These are phyloP conservation scores for Leuciscus idus DNA, from an alignment of 2,113 vertebrate species.

Conservation along the genomic window DNA sequence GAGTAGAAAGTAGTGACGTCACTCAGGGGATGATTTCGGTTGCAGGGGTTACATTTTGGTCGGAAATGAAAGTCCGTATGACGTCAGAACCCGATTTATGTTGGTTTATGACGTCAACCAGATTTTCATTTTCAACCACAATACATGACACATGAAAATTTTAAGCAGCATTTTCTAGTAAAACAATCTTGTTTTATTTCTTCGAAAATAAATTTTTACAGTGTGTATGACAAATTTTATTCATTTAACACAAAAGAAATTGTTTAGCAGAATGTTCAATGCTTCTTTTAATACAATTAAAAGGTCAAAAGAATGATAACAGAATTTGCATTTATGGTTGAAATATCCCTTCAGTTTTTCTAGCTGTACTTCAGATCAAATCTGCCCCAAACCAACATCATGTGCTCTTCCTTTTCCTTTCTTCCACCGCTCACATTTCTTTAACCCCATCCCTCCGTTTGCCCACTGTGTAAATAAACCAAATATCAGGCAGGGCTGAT, in stretches of 20 bases:
- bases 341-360: not conserved
- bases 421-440: constrained; percentile 12
- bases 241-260: not conserved
- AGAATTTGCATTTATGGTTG: not conserved
- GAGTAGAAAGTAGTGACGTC: too few species aligned
- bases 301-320: not conserved
- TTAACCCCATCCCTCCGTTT: constrained; percentile 38
- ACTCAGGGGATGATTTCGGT: too few species aligned
- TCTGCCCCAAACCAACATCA: constrained; percentile 17
- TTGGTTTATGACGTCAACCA: too few species aligned
- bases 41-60: too few species aligned
- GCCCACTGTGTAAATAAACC: constrained; percentile 57
- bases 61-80: too few species aligned
- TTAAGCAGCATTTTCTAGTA: too few species aligned
- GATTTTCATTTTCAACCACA: too few species aligned
- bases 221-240: not conserved
- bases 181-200: too few species aligned
- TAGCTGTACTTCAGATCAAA: not conserved
- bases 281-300: not conserved
- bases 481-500: constrained; percentile 58
- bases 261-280: not conserved
- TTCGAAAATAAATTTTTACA: too few species aligned
- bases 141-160: too few species aligned
- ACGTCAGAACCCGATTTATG: too few species aligned
- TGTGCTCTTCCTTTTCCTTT: constrained; percentile 29